Base-by-base conservation (phyloP, 1,140 invertebrate species). In the Drosophila tristis region DNA sequence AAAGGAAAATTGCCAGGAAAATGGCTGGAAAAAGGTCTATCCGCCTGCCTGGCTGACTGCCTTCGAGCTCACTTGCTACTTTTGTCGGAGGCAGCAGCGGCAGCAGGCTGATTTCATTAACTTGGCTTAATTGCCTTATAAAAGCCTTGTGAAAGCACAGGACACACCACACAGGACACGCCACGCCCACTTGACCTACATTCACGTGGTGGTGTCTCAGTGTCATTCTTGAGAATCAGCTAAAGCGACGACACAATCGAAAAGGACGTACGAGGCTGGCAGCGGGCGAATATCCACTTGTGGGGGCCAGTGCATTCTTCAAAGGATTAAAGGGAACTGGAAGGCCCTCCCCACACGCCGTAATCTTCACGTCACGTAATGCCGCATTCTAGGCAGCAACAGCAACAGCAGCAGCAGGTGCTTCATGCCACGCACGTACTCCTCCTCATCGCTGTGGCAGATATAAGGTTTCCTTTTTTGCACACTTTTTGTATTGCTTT, bases 41-140 rank as follows among this genome's bases (percentile, higher is more conserved):
- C 26, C 26, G 26, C 26, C 31, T 35, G 31, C 8, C 8, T 11
- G 31, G 0, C 2, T 1, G 31, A 2, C 9, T 35, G 31, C 31
- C 31, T 3, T 35, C 31, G 20, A 20, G 20, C 20, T 20, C 4
- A 8, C 31, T 35, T 35, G 8, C 31, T 35, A 35, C 9, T 35
- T 35, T 35, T 35, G 9, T 35, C 0, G 31, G 31, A 7, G 26
- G 26, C 26, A 29, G 70, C 26, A 29, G 70, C 51, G 54, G 70
- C 48, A 55, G 39, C 53, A 15, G 51, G 48, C 39, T 74, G 47
- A 74, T 74, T 74, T 65, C 50, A 74, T 74, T 74, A 74, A 74
- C 59, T 47, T 5, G 42, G 20, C 70, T 51, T 74, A 74, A 74
- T 74, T 74, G 71, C 71, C 57, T 53, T 60, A 64, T 74, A 64